phyloP scores from a whole-genome alignment of 2,113 vertebrate species.

The Rhadina sibilatrix region DNA sequence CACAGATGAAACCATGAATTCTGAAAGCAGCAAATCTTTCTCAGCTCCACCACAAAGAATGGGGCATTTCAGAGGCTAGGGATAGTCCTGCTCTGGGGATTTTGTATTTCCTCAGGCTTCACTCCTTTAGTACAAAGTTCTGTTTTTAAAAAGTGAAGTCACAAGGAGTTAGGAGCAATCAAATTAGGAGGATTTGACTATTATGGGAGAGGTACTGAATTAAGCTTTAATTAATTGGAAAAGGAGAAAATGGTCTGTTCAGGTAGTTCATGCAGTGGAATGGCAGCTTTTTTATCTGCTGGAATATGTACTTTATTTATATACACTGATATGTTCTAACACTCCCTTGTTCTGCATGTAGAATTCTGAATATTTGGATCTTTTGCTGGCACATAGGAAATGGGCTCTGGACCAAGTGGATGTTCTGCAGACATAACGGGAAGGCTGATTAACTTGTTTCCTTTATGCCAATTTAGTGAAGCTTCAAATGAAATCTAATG shows the following conservation, averaged over 20 bases:
- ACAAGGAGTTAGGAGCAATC: not conserved
- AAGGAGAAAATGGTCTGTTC: not conserved
- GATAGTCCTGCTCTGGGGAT: not conserved
- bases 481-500: not conserved
- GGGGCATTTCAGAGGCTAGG: not conserved
- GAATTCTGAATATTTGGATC: not conserved
- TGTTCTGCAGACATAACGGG: not conserved
- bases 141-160: not conserved
- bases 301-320: not conserved
- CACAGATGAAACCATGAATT: not conserved
- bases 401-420: not conserved
- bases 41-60: not conserved
- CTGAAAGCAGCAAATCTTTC: not conserved
- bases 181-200: not conserved
- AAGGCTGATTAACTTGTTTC: not conserved
- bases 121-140: not conserved
- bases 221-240: not conserved
- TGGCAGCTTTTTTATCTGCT: not conserved
- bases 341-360: not conserved
- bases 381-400: not conserved
- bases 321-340: not conserved
- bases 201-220: not conserved
- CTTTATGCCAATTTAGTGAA: not conserved
- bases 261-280: not conserved
- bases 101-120: not conserved